Conservation (phyloP, 2,797 vertebrate species). For the Myripristis murdjan region DNA sequence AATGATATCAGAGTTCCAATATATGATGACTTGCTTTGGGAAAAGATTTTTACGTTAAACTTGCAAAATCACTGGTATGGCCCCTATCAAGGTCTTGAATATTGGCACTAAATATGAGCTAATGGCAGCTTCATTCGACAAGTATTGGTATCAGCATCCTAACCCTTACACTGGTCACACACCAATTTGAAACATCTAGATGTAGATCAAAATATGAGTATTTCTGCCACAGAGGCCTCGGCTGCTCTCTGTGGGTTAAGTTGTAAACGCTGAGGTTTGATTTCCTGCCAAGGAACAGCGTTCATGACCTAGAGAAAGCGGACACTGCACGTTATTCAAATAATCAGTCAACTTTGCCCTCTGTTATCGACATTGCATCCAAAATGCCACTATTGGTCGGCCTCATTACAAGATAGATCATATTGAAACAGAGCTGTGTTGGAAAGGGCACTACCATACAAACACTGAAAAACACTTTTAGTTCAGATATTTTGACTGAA, state of each 20-base stretch:
- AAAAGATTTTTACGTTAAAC: no score
- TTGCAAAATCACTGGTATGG: no score
- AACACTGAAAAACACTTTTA: no score
- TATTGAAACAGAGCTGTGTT: neutral
- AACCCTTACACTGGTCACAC: neutral
- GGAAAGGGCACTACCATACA: neutral
- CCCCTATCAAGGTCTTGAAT: no score
- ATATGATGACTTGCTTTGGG: no score
- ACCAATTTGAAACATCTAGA: neutral
- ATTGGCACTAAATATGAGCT: no score
- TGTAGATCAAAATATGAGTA: no score
- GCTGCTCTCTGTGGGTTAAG: no score
- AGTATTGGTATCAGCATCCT: neutral
- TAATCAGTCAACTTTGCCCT: conserved; percentile 22
- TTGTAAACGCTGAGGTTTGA: neutral
- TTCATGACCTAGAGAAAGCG: neutral
- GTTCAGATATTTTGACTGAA: no score
- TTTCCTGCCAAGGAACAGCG: neutral
- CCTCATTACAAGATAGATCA: neutral
- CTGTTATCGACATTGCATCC: conserved; percentile 10
- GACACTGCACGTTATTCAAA: conserved; percentile 2
- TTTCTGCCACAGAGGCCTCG: no score
- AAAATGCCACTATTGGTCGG: conserved; percentile 22
- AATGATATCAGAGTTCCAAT: no score
- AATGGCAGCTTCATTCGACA: no score